Conservation (phyloP, 1,140 invertebrate genomes). For the Marisa cornuarietis region DNA sequence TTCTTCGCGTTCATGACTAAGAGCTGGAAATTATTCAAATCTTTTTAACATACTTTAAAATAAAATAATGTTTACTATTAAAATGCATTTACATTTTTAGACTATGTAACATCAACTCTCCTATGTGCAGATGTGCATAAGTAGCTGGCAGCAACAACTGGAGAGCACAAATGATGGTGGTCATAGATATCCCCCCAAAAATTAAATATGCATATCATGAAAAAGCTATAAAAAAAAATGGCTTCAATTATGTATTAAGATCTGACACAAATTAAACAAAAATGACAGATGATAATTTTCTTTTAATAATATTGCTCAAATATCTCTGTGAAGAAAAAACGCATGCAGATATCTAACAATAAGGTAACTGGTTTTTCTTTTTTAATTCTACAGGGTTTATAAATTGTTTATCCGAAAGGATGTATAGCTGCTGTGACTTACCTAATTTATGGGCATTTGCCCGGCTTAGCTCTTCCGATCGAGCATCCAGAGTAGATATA, state of each 20-base stretch:
- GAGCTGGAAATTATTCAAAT: conserved; percentile 32
- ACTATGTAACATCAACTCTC: no score
- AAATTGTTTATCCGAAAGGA: background rate
- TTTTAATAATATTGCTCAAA: background rate
- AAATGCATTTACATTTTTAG: no score
- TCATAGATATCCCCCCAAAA: background rate
- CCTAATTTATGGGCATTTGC: conserved; percentile 53
- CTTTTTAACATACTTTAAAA: background rate
- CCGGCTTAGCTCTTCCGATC: conserved; percentile 50
- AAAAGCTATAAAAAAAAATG: background rate
- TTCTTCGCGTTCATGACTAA: conserved; percentile 60
- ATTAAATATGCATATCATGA: background rate
- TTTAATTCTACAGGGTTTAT: no score
- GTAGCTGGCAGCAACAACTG: no score
- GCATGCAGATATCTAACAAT: background rate
- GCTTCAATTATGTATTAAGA: no score
- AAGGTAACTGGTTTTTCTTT: no score
- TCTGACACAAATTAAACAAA: no score
- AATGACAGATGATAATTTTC: no score
- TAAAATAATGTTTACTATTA: no score
- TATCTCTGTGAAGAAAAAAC: background rate
- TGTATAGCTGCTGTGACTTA: conserved; percentile 28
- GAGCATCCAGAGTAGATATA: conserved; percentile 41
- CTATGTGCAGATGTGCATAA: no score
- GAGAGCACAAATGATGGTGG: background rate